A percentile compares a stretch with the other conserved stretches of the same genome.
These are phyloP conservation scores for Lamprotornis superbus DNA, from an alignment of 2,113 vertebrate genomes.

Conservation along the genomic window DNA sequence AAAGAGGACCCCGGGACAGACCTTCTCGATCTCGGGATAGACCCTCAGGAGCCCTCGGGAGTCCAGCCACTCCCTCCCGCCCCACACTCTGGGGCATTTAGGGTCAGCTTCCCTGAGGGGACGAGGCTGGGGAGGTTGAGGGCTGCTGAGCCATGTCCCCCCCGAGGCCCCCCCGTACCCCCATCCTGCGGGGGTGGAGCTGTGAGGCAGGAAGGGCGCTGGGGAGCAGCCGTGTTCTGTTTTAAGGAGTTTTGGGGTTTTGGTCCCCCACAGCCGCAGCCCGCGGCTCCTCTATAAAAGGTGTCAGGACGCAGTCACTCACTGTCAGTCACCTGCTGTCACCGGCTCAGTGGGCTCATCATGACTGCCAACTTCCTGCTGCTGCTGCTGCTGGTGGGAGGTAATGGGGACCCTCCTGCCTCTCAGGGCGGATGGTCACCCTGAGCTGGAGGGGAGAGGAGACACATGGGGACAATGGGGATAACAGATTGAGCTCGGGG, in stretches of 20 bases:
- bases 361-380: neutral
- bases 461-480: rapidly evolving
- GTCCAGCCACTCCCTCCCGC: too few species aligned
- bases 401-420: neutral
- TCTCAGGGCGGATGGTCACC: neutral
- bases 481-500: neutral
- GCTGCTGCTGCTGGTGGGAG: neutral
- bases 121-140: neutral
- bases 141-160: neutral
- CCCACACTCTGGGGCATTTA: neutral
- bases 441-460: neutral
- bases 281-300: neutral
- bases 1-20: rapidly evolving
- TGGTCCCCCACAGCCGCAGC: neutral
- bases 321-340: neutral
- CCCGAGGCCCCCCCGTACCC: neutral
- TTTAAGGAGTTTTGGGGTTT: neutral
- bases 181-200: neutral
- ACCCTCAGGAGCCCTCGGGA: neutral
- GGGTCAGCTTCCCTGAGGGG: neutral
- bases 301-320: rapidly evolving
- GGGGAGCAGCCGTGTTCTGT: neutral
- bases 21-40: rapidly evolving
- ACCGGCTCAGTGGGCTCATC: neutral
- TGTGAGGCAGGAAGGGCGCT: neutral